Conservation (phyloP, 2,888 invertebrate species). For the Pilophorus perplexus region DNA sequence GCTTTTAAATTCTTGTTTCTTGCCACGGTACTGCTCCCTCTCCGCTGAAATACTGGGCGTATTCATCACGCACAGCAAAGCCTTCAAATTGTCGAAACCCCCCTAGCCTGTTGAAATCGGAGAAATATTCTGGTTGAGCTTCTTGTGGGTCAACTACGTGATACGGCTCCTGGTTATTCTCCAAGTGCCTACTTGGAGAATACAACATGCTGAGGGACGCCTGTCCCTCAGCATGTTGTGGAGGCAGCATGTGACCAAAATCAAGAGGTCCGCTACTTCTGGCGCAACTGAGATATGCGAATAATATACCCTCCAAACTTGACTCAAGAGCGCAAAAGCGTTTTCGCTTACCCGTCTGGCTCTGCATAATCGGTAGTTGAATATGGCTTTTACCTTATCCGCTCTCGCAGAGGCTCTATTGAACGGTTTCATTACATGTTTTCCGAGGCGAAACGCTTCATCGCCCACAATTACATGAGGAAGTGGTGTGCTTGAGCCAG, state of each 20-base stretch:
- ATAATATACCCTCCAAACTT: constrained; percentile 36
- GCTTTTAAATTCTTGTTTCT: constrained; percentile 10
- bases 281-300: constrained; percentile 29
- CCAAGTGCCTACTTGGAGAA: no score
- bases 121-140: constrained; percentile 27
- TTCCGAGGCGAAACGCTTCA: constrained; percentile 34
- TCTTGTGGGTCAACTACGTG: constrained; percentile 22
- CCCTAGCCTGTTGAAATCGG: constrained; percentile 16
- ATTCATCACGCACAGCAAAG: constrained; percentile 29
- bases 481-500: constrained; percentile 3
- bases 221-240: constrained; percentile 35
- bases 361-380: constrained; percentile 36
- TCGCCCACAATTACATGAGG: constrained; percentile 35
- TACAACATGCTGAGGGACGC: no score
- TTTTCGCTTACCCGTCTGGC: constrained; percentile 36
- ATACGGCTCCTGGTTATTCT: constrained; percentile 17
- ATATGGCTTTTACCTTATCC: no score
- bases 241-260: constrained; percentile 35
- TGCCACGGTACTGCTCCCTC: constrained; percentile 28
- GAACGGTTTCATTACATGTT: constrained; percentile 38
- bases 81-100: constrained; percentile 32
- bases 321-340: constrained; percentile 31
- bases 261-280: constrained; percentile 17
- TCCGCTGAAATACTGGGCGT: constrained; percentile 24
- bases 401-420: constrained; percentile 20